Percentiles rank a stretch among this genome's conserved stretches.
phyloP scores from a whole-genome alignment of 1,140 invertebrate species.

The Dicyema japonicum region DNA sequence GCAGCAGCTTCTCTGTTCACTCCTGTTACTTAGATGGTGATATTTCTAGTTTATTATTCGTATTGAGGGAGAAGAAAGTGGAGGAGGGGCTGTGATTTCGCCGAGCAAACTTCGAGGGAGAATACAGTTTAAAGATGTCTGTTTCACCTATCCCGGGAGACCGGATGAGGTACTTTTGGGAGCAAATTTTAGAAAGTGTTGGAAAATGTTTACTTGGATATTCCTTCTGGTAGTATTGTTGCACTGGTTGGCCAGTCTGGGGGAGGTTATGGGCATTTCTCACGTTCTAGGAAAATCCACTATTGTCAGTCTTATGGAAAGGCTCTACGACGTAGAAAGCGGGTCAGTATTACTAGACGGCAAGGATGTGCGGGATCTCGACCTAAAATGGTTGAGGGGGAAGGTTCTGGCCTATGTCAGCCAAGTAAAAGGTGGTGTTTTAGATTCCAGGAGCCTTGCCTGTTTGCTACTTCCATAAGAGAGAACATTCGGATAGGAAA shows the following conservation, averaged over 20 bases:
- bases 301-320: constrained; percentile 44
- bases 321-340: constrained; percentile 46
- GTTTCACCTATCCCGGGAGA: constrained; percentile 52
- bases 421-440: constrained; percentile 31
- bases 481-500: constrained; percentile 66
- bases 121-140: constrained; percentile 46
- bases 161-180: constrained; percentile 32
- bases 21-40: no score
- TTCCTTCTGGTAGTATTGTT: constrained; percentile 50
- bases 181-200: constrained; percentile 28
- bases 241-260: constrained; percentile 60
- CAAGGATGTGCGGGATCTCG: constrained; percentile 33
- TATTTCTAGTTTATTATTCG: no score
- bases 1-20: no score
- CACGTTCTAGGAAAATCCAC: constrained; percentile 74
- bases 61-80: no score
- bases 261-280: no score
- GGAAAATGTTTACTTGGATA: constrained; percentile 38
- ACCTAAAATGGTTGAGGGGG: constrained; percentile 49
- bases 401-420: constrained; percentile 50
- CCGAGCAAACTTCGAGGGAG: no score
- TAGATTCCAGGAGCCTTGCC: constrained; percentile 46
- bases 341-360: constrained; percentile 46
- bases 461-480: constrained; percentile 56
- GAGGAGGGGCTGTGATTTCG: no score